Conservation (phyloP, 1,140 invertebrate genomes). For the Elysia chlorotica region DNA sequence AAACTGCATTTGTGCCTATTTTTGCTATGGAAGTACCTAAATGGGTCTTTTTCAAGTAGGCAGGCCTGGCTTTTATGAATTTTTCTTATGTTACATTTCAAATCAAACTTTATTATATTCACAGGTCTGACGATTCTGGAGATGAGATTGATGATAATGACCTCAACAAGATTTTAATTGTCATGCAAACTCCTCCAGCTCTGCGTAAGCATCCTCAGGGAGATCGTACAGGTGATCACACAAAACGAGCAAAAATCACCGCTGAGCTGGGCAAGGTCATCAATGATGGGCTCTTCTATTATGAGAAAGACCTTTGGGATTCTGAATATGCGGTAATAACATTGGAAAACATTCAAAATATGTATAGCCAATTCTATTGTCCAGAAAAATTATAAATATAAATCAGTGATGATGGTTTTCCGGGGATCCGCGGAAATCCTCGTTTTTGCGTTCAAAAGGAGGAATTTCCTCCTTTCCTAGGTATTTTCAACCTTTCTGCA, state of each 20-base stretch:
- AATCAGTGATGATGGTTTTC: too few species aligned
- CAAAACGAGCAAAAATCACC: slow-evolving; percentile 71
- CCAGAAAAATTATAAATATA: too few species aligned
- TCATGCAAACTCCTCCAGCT: slow-evolving; percentile 77
- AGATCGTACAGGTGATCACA: slow-evolving; percentile 54
- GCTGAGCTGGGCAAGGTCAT: slow-evolving; percentile 92
- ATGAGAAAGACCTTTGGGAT: slow-evolving; percentile 70
- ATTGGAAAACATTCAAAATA: too few species aligned
- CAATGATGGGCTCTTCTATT: slow-evolving; percentile 92
- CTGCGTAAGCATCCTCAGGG: slow-evolving; percentile 59
- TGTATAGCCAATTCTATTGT: too few species aligned
- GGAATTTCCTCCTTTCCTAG: too few species aligned
- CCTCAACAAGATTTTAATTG: slow-evolving; percentile 93
- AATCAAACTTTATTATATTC: neutral
- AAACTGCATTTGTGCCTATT: too few species aligned
- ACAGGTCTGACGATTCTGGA: slow-evolving; percentile 78
- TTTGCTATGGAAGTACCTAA: too few species aligned
- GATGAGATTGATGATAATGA: slow-evolving; percentile 78
- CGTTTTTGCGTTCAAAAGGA: too few species aligned
- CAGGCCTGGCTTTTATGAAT: neutral
- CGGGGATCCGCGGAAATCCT: too few species aligned
- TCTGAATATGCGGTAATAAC: too few species aligned
- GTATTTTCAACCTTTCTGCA: too few species aligned
- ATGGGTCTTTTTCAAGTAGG: neutral
- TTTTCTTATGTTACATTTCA: neutral